A percentile compares a stretch with the other conserved stretches of the same genome.
phyloP scores from a whole-genome alignment of 2,797 vertebrate genomes.

The Erpetoichthys calabaricus region DNA sequence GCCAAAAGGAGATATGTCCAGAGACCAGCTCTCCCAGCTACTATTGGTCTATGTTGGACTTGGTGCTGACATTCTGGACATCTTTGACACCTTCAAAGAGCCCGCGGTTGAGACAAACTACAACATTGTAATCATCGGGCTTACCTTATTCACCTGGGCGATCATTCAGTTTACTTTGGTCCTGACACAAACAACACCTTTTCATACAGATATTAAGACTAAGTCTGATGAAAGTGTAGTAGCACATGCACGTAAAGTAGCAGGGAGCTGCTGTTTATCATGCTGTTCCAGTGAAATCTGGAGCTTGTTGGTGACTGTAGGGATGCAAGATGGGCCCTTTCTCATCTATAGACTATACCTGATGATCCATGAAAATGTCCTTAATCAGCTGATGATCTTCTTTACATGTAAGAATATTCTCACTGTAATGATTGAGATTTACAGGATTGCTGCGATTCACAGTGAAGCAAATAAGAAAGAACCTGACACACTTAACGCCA shows the following conservation, averaged over 20 bases:
- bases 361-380: slow-evolving; percentile 40
- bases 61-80: slow-evolving; percentile 56
- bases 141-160: slow-evolving; percentile 54
- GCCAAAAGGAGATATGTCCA: slow-evolving; percentile 59
- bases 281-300: slow-evolving; percentile 50
- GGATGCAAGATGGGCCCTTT: slow-evolving; percentile 54
- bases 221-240: not conserved
- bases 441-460: slow-evolving; percentile 48
- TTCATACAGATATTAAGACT: not conserved
- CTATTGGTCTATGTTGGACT: slow-evolving; percentile 56
- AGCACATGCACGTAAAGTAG: slow-evolving; percentile 6
- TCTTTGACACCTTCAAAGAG: slow-evolving; percentile 54
- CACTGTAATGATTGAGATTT: slow-evolving; percentile 49
- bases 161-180: slow-evolving; percentile 58
- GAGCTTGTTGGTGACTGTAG: slow-evolving; percentile 48
- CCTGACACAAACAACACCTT: slow-evolving; percentile 41
- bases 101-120: slow-evolving; percentile 41
- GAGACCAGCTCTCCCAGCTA: slow-evolving; percentile 56
- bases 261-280: not conserved
- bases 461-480: slow-evolving; percentile 18
- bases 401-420: slow-evolving; percentile 64
- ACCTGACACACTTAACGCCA: too few species aligned
- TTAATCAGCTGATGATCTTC: slow-evolving; percentile 58
- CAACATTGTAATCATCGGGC: slow-evolving; percentile 33
- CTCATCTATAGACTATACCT: slow-evolving; percentile 54